phyloP scores from a whole-genome alignment of 2,888 invertebrate genomes.

The Mycalesis mineus region DNA sequence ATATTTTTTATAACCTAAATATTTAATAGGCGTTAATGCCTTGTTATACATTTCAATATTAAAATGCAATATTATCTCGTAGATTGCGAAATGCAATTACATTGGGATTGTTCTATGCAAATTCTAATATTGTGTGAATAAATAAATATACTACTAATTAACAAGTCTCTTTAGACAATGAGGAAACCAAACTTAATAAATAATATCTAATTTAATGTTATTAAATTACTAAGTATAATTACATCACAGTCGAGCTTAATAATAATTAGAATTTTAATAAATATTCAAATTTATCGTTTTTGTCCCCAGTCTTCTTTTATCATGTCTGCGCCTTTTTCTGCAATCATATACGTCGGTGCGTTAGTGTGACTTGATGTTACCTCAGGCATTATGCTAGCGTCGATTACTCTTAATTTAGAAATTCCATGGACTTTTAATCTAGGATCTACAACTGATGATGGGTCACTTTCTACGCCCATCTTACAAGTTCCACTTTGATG shows the following conservation, averaged over 20 bases:
- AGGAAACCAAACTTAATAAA: not conserved
- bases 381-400: constrained; percentile 88
- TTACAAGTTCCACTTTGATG: constrained; percentile 83
- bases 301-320: constrained; percentile 78
- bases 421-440: constrained; percentile 82
- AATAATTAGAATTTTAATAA: not conserved
- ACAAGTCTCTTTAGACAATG: not conserved
- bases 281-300: constrained; percentile 17
- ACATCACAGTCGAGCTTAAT: constrained; percentile 20
- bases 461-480: constrained; percentile 79
- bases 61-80: not conserved
- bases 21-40: not conserved
- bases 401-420: constrained; percentile 83
- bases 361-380: constrained; percentile 88
- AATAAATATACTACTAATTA: not conserved
- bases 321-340: constrained; percentile 86
- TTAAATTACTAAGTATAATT: not conserved
- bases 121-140: not conserved
- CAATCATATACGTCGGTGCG: constrained; percentile 88
- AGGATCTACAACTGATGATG: constrained; percentile 81
- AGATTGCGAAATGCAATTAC: not conserved
- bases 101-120: not conserved
- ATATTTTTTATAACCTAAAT: no score
- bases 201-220: not conserved
- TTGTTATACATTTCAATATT: not conserved